Evolutionary conservation across 2,888 invertebrate species (phyloP).

Genomic region (Watsonalla binaria): DNA sequence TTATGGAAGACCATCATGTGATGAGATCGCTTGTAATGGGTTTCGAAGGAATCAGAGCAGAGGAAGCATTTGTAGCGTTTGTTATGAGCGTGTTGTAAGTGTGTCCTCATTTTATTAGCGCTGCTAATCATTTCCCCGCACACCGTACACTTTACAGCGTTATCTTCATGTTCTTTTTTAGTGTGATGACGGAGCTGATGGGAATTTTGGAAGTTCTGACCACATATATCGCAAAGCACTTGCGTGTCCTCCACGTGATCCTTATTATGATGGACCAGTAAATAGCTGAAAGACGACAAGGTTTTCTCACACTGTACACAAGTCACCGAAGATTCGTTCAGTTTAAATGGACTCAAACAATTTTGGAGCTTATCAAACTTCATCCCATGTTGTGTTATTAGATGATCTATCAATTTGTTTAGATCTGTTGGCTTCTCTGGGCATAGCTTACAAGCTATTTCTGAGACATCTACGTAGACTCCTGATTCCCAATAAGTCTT

Average conservation of each 20-base stretch:
- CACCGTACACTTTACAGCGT: conserved; percentile 25
- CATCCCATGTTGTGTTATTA: conserved; percentile 18
- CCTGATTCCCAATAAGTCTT: conserved; percentile 24
- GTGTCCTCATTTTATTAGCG: conserved; percentile 41
- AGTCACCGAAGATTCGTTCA: conserved; percentile 18
- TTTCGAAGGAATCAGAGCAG: conserved; percentile 24
- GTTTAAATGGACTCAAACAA: conserved; percentile 12
- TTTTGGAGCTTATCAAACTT: conserved; percentile 12
- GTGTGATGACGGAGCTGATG: conserved; percentile 28
- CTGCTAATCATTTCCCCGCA: conserved; percentile 40
- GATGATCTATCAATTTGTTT: conserved; percentile 22
- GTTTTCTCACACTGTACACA: conserved; percentile 29
- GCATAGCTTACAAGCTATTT: conserved; percentile 26
- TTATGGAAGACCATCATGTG: conserved; percentile 28
- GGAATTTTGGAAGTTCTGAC: conserved; percentile 24
- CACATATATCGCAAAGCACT: conserved; percentile 37
- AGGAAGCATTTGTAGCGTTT: conserved; percentile 24
- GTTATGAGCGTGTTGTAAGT: conserved; percentile 28
- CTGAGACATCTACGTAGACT: conserved; percentile 26
- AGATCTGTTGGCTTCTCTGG: conserved; percentile 10
- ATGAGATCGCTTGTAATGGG: conserved; percentile 26
- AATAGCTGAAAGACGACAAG: conserved; percentile 27
- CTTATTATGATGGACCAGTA: conserved; percentile 33
- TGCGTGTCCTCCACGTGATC: conserved; percentile 24
- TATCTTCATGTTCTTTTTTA: conserved; percentile 24